Base-by-base conservation (phyloP, 2,113 vertebrate species). In the Thalassarche chlororhynchos region DNA sequence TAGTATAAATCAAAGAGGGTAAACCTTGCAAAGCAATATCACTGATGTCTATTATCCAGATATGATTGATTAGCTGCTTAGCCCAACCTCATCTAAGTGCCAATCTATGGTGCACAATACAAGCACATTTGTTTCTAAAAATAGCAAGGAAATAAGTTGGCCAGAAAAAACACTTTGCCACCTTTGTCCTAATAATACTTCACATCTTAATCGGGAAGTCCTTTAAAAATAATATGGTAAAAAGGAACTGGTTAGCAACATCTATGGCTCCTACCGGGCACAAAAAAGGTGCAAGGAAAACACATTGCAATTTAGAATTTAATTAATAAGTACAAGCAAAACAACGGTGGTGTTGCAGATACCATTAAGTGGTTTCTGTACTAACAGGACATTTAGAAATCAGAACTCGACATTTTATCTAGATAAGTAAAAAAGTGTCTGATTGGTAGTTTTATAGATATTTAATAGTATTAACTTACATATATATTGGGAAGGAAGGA, bases 21-120 rank as follows among this genome's bases (percentile, higher is more conserved):
- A 91, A 90, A 91, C 92, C 89, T 97, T 95, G 91, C 96, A 98
- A 91, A 98, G 97, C 96, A 97, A 80, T 96, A 97, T 80, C 93
- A 77, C 82, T 87, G 90, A 96, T 96, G 83, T 91, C 94, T 98
- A 44, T 97, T 94, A 96, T 85, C 55, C 74, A 84, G 61, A 57
- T 76, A 31, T 81, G 96, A 98, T 84, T 82, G 95, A 98, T 93
- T 64, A 91, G 83, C 89, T 94, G 79, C 82, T 97, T 95, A 82
- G 62, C 51, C 58, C 69, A 96, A 62, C n/a, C 81, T 93, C 96
- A 87, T 84, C 93, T 95, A 89, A 95, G 79, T 89, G 83, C 78
- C 91, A 79, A 70, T 58, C 77, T 84, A 9, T 15, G 49, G 20
- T 60, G 31, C 52, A 89, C 47, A 61, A 62, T 52, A 92, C 69